Base-by-base conservation (phyloP, 2,113 vertebrate genomes). In the Syngnathus scovelli region DNA sequence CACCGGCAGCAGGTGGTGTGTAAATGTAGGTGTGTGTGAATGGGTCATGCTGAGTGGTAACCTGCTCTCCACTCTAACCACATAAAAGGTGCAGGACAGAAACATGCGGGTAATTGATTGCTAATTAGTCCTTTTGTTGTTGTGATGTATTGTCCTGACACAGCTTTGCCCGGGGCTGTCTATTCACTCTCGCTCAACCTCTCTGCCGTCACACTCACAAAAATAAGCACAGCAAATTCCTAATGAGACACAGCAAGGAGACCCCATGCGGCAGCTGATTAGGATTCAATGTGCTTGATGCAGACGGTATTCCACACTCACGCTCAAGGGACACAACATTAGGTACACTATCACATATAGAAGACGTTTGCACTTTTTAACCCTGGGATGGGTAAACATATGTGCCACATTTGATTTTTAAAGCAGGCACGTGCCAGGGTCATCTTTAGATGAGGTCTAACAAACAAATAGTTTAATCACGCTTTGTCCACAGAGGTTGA, bases 21-120 rank as follows among this genome's bases (percentile, higher is more conserved):
- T 66, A 56, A 74, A 69, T 82, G 80, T 72, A 43, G 10, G 78
- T 70, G 68, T 73, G 78, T 58, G 67, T 81, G 78, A 81, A 84
- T 81, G 77, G 76, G 76, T 75, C 69, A 75, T 80, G 84, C 70
- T 77, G 84, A 86, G 81, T 83, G 85, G 89, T 89, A 92, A 90
- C 90, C 85, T 78, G 85, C 88, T 85, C 75, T 65, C 71, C 83
- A 78, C 75, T 81, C 71, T 70, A 77, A 84, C 66, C 78, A 86
- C 77, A 95, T 89, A 93, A 92, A 91, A 90, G 92, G 91, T 87
- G 90, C 90, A 91, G 88, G 0, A 73, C 89, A 91, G 84, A 93
- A 93, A 90, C 86, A 90, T 88, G 91, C 85, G 87, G 79, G 89
- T 95, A 94, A 95, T 95, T 95, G 93, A 93, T 89, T 88, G 89